Base-by-base conservation (phyloP, 2,113 vertebrate genomes). In the Mesocricetus auratus region DNA sequence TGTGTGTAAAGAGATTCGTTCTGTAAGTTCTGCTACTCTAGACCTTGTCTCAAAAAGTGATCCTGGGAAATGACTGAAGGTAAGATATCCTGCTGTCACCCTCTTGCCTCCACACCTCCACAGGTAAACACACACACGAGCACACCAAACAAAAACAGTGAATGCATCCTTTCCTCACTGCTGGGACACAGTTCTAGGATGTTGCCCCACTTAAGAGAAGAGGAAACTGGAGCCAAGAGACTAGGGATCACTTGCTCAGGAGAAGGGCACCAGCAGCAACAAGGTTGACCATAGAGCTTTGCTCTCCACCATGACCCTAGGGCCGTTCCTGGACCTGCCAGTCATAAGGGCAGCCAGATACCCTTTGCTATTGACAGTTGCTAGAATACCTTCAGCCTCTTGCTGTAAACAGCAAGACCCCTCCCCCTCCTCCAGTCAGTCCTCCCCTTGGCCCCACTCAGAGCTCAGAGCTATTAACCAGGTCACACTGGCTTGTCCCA, bases 381-480 rank as follows among this genome's bases (percentile, higher is more conserved):
- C 68, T 19, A 3, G 81, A 58, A 87, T 58, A 62, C 88, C 79
- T 79, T 75, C 73, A 81, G 73, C 71, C 79, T 42, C 81, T 94
- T 42, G 58, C 47, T 39, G 42, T 74, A 42, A 95, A 64, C 58
- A 45, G 75, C 58, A 66, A 95, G 19, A 50, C 94, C 95, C 92
- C 78, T 75, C 92, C 93, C 94, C 95, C 29, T 58, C 31, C 17
- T 47, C 0, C 26, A 39, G 21, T 96, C 22, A 79, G 33, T 90
- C 90, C 60, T 96, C 96, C 93, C 12, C 90, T 74, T 11, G 1
- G 71, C 98, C 97, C 97, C 66, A 97, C 96, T 96, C 92, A 0
- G 81, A 64, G 88, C 96, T 96, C 97, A 97, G 97, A 98, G 98
- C 98, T 98, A 98, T 99, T 99, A 99, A 98, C 98, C 98, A 71